Evolutionary conservation across 2,113 vertebrate species (phyloP).

Genomic region (Crotalus viridis): DNA sequence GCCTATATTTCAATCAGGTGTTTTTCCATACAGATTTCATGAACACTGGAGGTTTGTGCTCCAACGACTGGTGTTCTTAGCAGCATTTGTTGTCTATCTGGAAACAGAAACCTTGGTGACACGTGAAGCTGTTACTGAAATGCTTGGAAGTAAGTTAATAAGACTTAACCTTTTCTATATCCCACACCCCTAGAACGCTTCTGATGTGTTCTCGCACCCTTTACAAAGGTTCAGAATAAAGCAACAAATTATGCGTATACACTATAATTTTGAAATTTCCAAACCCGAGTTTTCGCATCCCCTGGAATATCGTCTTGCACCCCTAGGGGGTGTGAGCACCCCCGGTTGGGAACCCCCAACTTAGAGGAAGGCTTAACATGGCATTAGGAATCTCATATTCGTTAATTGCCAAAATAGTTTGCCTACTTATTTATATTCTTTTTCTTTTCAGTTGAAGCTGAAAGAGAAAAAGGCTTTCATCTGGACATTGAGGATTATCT

Average conservation of each 20-base stretch:
- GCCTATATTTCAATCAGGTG: not conserved
- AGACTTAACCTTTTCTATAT: not conserved
- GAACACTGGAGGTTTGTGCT: constrained; percentile 98
- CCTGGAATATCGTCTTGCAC: too few species aligned
- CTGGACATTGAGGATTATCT: constrained; percentile 97
- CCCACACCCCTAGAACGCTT: too few species aligned
- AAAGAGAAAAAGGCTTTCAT: constrained; percentile 94
- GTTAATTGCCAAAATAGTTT: not conserved
- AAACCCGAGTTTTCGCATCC: too few species aligned
- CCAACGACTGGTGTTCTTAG: constrained; percentile 89
- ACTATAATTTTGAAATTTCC: too few species aligned
- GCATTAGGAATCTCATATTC: not conserved
- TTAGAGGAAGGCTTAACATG: not conserved
- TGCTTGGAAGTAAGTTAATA: constrained; percentile 88
- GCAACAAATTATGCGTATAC: too few species aligned
- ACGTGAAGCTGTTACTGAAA: constrained; percentile 87
- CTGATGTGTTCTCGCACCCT: too few species aligned
- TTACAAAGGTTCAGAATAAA: too few species aligned
- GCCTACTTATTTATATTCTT: not conserved
- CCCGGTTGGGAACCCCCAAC: too few species aligned
- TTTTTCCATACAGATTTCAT: constrained; percentile 80
- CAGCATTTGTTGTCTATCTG: constrained; percentile 91
- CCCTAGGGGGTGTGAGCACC: too few species aligned
- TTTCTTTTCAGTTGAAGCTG: constrained; percentile 82
- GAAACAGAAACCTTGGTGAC: constrained; percentile 90